These are phyloP conservation scores for Epirrhoe tristata DNA, from an alignment of 2,888 invertebrate species.

Conservation along the genomic window DNA sequence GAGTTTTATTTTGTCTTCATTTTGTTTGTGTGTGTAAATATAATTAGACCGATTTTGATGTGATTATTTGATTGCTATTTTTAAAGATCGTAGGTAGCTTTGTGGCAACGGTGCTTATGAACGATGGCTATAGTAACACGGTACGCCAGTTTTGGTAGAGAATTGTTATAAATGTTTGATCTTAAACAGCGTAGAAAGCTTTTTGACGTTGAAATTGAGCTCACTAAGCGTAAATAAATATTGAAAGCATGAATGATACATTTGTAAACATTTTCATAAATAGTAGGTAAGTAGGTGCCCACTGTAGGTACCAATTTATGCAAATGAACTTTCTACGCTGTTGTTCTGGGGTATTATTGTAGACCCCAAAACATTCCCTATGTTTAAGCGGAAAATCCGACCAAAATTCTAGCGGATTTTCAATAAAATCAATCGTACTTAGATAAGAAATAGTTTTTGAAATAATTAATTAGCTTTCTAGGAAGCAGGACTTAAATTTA, in stretches of 20 bases:
- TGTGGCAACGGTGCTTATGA: slow-evolving; percentile 32
- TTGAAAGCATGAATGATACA: not conserved
- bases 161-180: slow-evolving; percentile 18
- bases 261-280: not conserved
- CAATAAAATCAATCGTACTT: slow-evolving; percentile 54
- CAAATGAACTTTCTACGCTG: slow-evolving; percentile 21
- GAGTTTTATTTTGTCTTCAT: slow-evolving; percentile 13
- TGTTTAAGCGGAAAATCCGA: slow-evolving; percentile 42
- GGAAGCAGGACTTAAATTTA: slow-evolving; percentile 65
- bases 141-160: slow-evolving; percentile 18
- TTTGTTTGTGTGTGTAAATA: slow-evolving; percentile 24
- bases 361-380: slow-evolving; percentile 37
- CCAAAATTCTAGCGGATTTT: slow-evolving; percentile 50
- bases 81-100: slow-evolving; percentile 20
- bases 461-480: slow-evolving; percentile 79
- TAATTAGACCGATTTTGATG: slow-evolving; percentile 25
- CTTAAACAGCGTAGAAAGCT: slow-evolving; percentile 13
- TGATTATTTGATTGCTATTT: slow-evolving; percentile 29
- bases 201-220: slow-evolving; percentile 1
- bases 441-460: slow-evolving; percentile 71
- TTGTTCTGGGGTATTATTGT: slow-evolving; percentile 28
- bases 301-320: not conserved
- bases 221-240: slow-evolving; percentile 1
- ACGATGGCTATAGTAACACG: slow-evolving; percentile 14
- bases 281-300: not conserved